These are phyloP conservation scores for Zapus hudsonius DNA, from an alignment of 2,113 vertebrate genomes.

Conservation along the genomic window DNA sequence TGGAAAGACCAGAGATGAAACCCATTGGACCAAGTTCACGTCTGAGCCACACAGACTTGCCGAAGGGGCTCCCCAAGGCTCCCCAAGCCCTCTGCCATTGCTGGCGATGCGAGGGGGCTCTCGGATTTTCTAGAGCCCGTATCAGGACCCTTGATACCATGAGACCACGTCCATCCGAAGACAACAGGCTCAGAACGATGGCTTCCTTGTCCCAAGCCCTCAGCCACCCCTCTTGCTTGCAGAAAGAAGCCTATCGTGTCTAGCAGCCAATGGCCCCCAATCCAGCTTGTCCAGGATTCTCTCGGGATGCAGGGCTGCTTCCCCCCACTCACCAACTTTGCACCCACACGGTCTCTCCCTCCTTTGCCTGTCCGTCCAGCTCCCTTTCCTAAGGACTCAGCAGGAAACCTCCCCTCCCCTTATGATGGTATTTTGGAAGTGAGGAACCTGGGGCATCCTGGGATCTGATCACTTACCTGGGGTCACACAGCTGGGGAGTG, in stretches of 20 bases:
- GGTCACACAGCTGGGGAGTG: background rate
- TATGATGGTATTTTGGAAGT: background rate
- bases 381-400: background rate
- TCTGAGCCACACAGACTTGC: background rate
- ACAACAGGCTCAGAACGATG: background rate
- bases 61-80: background rate
- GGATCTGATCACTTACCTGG: background rate
- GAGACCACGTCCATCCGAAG: background rate
- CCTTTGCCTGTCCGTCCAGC: background rate
- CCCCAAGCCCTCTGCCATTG: background rate
- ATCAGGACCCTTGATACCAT: rapidly evolving
- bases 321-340: too few species aligned
- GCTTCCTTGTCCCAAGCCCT: background rate
- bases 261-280: too few species aligned
- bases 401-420: background rate
- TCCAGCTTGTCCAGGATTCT: too few species aligned
- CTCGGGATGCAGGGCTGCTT: background rate
- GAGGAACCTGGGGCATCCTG: background rate
- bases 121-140: background rate
- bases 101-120: background rate
- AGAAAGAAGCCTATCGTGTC: background rate
- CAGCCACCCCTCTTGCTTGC: background rate
- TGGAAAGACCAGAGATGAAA: background rate
- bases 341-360: rapidly evolving
- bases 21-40: background rate